Conservation (phyloP, 2,888 invertebrate genomes). For the Acanthosepion esculentum region DNA sequence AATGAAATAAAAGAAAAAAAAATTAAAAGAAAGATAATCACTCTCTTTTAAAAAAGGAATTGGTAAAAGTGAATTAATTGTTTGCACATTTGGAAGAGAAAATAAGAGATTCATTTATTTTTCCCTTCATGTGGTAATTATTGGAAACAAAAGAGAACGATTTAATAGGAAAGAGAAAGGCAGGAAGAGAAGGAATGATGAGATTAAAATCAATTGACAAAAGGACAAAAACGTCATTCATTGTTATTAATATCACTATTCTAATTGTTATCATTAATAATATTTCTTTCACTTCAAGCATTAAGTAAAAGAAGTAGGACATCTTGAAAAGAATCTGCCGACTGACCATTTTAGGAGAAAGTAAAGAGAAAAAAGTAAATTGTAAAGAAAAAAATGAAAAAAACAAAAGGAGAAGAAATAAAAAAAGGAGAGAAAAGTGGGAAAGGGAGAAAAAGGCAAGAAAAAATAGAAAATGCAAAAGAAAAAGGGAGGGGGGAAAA, state of each 20-base stretch:
- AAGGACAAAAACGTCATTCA: not conserved
- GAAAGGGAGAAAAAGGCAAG: not conserved
- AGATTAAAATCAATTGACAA: not conserved
- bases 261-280: not conserved
- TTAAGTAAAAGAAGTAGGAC: not conserved
- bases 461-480: not conserved
- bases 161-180: not conserved
- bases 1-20: not conserved
- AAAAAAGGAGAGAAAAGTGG: not conserved
- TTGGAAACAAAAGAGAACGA: not conserved
- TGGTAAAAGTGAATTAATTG: not conserved
- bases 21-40: not conserved
- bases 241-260: not conserved
- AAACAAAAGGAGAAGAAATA: not conserved
- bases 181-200: not conserved
- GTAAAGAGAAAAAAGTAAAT: not conserved
- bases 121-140: not conserved
- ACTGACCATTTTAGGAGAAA: not conserved
- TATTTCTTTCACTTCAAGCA: not conserved
- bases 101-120: not conserved
- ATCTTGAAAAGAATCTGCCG: not conserved
- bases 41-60: not conserved
- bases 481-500: not conserved
- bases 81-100: slow-evolving; percentile 15
- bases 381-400: not conserved